A percentile compares a stretch with the other conserved stretches of the same genome.
phyloP scores from a whole-genome alignment of 2,797 vertebrate genomes.

The Onychomys arenicola region DNA sequence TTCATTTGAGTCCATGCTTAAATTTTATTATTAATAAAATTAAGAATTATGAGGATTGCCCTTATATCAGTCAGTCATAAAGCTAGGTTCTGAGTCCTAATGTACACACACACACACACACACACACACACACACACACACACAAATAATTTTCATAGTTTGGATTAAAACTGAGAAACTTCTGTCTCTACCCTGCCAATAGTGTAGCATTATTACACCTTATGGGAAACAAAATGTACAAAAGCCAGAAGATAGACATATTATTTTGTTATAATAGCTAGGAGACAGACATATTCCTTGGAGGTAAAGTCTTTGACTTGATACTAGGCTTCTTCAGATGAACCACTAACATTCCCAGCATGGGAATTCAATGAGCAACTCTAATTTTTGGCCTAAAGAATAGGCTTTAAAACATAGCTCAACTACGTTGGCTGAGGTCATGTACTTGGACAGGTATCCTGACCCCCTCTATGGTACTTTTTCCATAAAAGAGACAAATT shows the following conservation, averaged over 20 bases:
- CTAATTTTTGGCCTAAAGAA: neutral
- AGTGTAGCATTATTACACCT: neutral
- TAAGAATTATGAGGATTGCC: neutral
- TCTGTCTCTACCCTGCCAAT: neutral
- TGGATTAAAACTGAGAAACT: neutral
- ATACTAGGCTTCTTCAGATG: neutral
- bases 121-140: neutral
- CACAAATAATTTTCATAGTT: neutral
- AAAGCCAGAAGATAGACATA: neutral
- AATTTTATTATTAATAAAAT: neutral
- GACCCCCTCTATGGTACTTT: neutral
- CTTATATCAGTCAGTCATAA: neutral
- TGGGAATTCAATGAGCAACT: neutral
- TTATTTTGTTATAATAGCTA: neutral
- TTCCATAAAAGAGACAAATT: neutral
- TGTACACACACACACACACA: neutral
- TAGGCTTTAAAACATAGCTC: neutral
- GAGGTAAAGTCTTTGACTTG: neutral
- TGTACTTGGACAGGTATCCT: neutral
- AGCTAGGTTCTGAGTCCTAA: neutral
- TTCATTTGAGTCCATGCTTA: neutral
- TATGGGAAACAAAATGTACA: neutral
- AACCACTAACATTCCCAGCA: neutral
- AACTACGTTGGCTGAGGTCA: neutral
- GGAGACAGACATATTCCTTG: neutral